These are phyloP conservation scores for Lithophane socia DNA, from an alignment of 2,888 invertebrate genomes.

Conservation along the genomic window DNA sequence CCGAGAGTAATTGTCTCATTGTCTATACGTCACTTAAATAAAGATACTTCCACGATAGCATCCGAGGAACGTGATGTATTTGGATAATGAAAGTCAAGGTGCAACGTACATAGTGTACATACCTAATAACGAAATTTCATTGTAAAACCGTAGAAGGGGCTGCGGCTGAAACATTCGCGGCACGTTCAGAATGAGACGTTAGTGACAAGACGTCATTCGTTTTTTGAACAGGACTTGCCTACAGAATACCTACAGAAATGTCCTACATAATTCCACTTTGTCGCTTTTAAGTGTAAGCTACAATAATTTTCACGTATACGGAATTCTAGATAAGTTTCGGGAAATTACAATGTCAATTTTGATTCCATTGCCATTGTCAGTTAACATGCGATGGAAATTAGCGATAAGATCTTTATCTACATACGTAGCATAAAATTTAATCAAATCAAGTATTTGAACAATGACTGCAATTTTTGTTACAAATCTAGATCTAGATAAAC, in stretches of 20 bases:
- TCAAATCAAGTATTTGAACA: constrained; percentile 24
- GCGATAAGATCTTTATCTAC: constrained; percentile 49
- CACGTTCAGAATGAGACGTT: constrained; percentile 55
- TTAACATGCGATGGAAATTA: constrained; percentile 35
- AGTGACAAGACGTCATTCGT: constrained; percentile 45
- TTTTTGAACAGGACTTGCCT: constrained; percentile 33
- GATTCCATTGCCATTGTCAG: constrained; percentile 19
- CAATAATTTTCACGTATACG: constrained; percentile 10
- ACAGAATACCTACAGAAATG: constrained; percentile 9
- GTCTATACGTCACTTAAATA: constrained; percentile 69
- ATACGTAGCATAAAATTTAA: constrained; percentile 16
- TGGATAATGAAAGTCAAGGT: constrained; percentile 72
- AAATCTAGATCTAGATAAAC: constrained; percentile 33
- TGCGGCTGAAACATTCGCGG: constrained; percentile 53
- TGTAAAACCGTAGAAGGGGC: constrained; percentile 46
- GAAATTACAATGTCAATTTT: constrained; percentile 21
- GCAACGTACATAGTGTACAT: constrained; percentile 59
- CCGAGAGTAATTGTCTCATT: constrained; percentile 71
- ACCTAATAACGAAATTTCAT: constrained; percentile 54
- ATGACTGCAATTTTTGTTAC: constrained; percentile 9
- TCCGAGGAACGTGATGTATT: constrained; percentile 71
- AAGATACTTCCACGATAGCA: constrained; percentile 68
- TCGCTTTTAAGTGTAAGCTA: not conserved
- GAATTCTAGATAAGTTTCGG: constrained; percentile 12
- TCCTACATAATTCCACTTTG: constrained; percentile 18